A percentile compares a stretch with the other conserved stretches of the same genome.
These are phyloP conservation scores for Alectura lathami DNA, from an alignment of 2,113 vertebrate species.

Conservation along the genomic window DNA sequence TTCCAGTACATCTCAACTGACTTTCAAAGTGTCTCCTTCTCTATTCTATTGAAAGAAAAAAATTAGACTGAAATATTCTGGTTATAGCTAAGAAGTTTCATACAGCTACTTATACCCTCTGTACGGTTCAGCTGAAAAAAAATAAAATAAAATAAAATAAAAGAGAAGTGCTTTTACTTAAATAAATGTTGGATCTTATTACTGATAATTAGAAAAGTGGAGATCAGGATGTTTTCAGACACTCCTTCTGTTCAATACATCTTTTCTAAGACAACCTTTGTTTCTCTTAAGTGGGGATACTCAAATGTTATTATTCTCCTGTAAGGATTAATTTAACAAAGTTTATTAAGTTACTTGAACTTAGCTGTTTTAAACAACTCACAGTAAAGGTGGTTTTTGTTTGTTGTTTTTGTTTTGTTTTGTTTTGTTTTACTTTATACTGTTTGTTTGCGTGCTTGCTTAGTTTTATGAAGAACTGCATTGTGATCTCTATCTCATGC, in stretches of 20 bases:
- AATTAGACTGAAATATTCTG: background rate
- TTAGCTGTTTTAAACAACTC: background rate
- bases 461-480: background rate
- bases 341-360: background rate
- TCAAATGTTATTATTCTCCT: background rate
- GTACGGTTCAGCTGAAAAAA: background rate
- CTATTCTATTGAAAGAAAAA: background rate
- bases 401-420: background rate
- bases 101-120: background rate
- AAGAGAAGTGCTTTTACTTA: background rate
- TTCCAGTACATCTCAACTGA: background rate
- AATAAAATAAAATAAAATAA: background rate
- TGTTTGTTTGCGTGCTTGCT: background rate
- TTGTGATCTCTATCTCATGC: background rate
- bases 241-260: too few species aligned
- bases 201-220: background rate
- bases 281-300: background rate
- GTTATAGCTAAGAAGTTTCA: background rate
- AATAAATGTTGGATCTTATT: background rate
- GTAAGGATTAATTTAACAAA: background rate
- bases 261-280: background rate
- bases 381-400: background rate
- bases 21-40: background rate
- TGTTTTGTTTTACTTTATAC: too few species aligned
- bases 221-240: background rate